Base-by-base conservation (phyloP, 64 coral and sea anemone genomes). In the Pocillopora verrucosa region DNA sequence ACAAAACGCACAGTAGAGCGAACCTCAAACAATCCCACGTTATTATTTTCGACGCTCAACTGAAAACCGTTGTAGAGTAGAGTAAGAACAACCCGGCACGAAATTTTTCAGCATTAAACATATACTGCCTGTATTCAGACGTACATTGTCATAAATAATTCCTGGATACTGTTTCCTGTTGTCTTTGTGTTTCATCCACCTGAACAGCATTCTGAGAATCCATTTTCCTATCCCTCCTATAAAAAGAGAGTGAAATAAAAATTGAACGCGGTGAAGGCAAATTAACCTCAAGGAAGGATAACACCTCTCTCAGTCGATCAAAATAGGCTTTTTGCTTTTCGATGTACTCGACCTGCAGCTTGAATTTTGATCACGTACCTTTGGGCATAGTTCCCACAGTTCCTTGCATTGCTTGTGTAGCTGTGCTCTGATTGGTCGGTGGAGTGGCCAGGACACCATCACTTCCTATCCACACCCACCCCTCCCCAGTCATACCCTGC, bases 401-500 rank as follows among this genome's bases (percentile, higher is more conserved):
- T 74, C 97, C 97, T 76, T 93, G 90, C 93, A 93, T 95, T 17
- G 93, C 90, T 73, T 89, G 73, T 11, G 94, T 88, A 11, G 97
- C 61, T 80, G 91, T 88, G 25, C 88, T 93, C 16, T 76, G 35
- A 78, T 94, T 92, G 59, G 75, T 83, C 5, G 95, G 84, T 2
- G 97, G 76, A 5, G 78, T 87, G 26, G 93, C 89, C 5, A 91
- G 88, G 38, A 99, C 89, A 37, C 91, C 94, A 72, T 93, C 94
- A 41, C 90, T 90, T 10, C 90, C 97, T 63, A 99, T 78, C 97
- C 97, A 99, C 4, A 95, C 97, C 93, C 94, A 99, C 0, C 97
- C 97, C 56, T 99, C 87, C 4, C 97, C 97, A 25, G 94, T 95
- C 97, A 99, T 99, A 20, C 97, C 93, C 96, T 98, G 78, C 13